Evolutionary conservation across 2,113 vertebrate genomes (phyloP), one percentile per base, ranked within the genome.

Genomic region (Alligator sinensis): DNA sequence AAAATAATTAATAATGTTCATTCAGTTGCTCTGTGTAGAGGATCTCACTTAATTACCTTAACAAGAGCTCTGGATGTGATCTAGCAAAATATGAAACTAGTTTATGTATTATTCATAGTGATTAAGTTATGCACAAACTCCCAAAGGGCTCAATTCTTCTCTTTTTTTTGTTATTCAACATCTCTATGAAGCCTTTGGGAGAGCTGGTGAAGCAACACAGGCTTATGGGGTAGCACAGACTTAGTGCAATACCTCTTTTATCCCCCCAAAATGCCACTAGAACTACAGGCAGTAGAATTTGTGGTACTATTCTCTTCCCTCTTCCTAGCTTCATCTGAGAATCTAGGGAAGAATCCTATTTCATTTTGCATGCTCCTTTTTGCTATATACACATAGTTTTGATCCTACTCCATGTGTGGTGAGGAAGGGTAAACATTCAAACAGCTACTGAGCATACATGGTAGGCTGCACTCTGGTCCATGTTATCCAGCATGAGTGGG

Each of bases 271-370:
- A 28, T 17, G 1, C 4, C 22, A 24, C 28, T 60, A 54, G 82
- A 30, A 25, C 24, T 57, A 3, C 0, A 8, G 25, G 28, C 3
- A 14, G 9, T 6, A 18, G 4, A 34, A 54, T 13, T 9, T n/a
- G 58, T 8, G 58, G 5, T 61, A 47, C 11, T 3, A 0, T n/a
- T n/a, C 14, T n/a, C 62, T 77, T 66, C 28, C 30, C 47, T 34
- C 17, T 34, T 60, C 3, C 25, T 11, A 3, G 2, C 76, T 8
- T 38, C 28, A 1, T 14, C 47, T 28, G 12, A 21, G 22, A 25
- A 1, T 11, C 80, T 11, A 0, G 18, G 28, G 25, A 38, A 8
- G 38, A 38, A 38, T 38, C 6, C 47, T 47, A 47, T 47, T 47
- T 47, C 47, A 47, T 47, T 47, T 47, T 47, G 47, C 47, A 47